Evolutionary conservation across 1,140 invertebrate species (phyloP).

Genomic region (Drosophila quadrilineata): DNA sequence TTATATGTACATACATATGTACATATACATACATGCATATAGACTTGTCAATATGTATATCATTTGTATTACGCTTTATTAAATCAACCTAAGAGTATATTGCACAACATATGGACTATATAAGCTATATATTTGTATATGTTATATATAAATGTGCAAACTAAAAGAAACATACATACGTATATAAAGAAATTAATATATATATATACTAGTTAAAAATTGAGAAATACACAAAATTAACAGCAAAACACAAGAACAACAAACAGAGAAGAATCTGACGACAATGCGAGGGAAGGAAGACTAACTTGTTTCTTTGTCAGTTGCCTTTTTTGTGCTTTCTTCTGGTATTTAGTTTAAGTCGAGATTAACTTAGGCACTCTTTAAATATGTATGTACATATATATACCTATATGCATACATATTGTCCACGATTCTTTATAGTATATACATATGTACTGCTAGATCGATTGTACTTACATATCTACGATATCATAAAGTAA

Average conservation of each 20-base stretch:
- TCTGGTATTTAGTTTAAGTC: slow-evolving; percentile 24
- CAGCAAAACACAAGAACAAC: background rate
- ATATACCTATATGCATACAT: slow-evolving; percentile 19
- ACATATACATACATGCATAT: slow-evolving; percentile 19
- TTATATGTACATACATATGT: slow-evolving; percentile 15
- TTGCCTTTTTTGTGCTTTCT: slow-evolving; percentile 12
- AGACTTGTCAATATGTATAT: slow-evolving; percentile 40
- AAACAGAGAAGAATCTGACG: no score
- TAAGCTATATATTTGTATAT: no score
- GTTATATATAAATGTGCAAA: slow-evolving; percentile 28
- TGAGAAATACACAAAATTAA: slow-evolving; percentile 1
- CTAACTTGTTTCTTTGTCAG: slow-evolving; percentile 9
- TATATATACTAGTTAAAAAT: no score
- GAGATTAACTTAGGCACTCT: slow-evolving; percentile 23
- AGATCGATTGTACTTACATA: slow-evolving; percentile 42
- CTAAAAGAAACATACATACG: no score
- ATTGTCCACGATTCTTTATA: no score
- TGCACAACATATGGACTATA: slow-evolving; percentile 29
- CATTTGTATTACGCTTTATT: slow-evolving; percentile 62
- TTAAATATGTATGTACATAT: slow-evolving; percentile 17
- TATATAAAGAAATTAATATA: no score
- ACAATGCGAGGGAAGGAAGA: no score
- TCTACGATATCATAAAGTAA: slow-evolving; percentile 29
- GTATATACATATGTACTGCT: slow-evolving; percentile 1
- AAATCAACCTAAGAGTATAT: slow-evolving; percentile 55